phyloP scores from a whole-genome alignment of 2,797 vertebrate genomes.

The Acridotheres tristis region DNA sequence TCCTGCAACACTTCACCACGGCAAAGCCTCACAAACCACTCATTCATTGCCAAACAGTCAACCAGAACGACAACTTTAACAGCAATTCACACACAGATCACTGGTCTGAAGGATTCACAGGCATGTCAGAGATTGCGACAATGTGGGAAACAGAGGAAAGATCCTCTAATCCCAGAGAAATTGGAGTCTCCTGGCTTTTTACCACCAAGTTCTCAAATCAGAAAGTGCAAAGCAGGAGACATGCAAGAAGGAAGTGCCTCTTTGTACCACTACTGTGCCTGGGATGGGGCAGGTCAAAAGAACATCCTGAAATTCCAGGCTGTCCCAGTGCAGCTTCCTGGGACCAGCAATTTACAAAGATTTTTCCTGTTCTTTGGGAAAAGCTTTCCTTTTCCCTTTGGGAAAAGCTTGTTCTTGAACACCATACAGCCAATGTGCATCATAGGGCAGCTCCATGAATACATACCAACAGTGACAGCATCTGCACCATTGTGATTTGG shows the following conservation, averaged over 20 bases:
- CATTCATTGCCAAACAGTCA: background rate
- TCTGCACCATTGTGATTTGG: constrained; percentile 98
- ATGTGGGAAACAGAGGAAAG: background rate
- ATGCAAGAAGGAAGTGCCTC: background rate
- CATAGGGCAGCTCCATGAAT: background rate
- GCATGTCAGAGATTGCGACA: background rate
- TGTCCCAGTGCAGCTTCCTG: background rate
- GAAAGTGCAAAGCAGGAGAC: background rate
- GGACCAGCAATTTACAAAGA: background rate
- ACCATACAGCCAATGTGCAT: background rate
- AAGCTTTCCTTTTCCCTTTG: background rate
- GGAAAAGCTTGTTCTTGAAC: background rate
- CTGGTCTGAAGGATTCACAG: background rate
- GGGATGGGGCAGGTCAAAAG: background rate
- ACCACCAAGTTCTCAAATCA: background rate
- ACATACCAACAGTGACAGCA: constrained; percentile 91
- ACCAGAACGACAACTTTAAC: background rate
- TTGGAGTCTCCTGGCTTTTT: background rate
- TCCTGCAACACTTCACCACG: background rate
- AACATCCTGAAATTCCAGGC: background rate
- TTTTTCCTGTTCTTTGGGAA: background rate
- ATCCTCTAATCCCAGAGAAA: background rate
- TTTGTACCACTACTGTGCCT: fast-evolving
- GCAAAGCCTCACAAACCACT: background rate
- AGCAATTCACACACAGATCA: background rate